Evolutionary conservation across 2,888 invertebrate species (phyloP).

Genomic region (Willowsia nigromaculata): DNA sequence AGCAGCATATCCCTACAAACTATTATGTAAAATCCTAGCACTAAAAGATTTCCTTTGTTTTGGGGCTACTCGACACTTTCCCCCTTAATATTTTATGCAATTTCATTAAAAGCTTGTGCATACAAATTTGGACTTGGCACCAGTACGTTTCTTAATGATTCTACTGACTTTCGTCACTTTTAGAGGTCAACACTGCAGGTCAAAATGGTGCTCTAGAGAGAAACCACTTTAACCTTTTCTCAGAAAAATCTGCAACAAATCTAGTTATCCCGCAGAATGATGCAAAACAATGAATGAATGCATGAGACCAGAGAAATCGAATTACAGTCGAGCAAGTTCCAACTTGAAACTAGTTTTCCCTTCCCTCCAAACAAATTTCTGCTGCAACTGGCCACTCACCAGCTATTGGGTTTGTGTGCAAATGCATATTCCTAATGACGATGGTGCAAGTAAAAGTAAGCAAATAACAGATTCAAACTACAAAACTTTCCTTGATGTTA

Average conservation of each 20-base stretch:
- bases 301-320: neutral
- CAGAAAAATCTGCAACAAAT: neutral
- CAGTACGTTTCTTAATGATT: neutral
- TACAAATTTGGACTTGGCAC: neutral
- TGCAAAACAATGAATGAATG: neutral
- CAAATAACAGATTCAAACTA: neutral
- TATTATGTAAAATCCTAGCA: neutral
- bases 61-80: neutral
- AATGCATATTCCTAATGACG: neutral
- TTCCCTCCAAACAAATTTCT: neutral
- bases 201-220: neutral
- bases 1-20: too few species aligned
- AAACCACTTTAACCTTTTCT: neutral
- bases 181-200: neutral
- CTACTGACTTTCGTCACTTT: neutral
- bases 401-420: neutral
- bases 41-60: neutral
- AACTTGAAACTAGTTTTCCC: neutral
- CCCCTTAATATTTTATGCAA: neutral
- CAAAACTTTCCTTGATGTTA: neutral
- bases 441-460: neutral
- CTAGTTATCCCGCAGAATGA: neutral
- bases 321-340: neutral
- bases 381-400: neutral
- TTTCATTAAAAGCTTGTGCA: neutral